Base-by-base conservation (phyloP, 2,888 invertebrate species). In the Gibbula magus region DNA sequence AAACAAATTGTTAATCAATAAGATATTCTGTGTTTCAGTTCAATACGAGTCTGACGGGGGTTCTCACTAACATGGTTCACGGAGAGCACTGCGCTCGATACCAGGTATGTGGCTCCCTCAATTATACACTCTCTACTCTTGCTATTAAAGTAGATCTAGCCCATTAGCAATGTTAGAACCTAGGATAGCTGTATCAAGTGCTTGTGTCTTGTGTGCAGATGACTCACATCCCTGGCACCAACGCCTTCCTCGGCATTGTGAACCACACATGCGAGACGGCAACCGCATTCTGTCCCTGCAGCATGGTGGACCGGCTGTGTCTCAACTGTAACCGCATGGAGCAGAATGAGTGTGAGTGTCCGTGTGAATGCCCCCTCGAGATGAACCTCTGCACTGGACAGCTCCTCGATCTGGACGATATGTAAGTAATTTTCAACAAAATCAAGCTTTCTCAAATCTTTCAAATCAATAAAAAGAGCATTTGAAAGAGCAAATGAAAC, bases 241-340 rank as follows among this genome's bases (percentile, higher is more conserved):
- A 98, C 93, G 94, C 96, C 7, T 97, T 98, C 91, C 94, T 98
- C 39, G 97, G 96, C 0, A 94, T 98, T 29, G 96, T 98, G 16
- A 97, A 98, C 91, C 96, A 97, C 52, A 96, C 96, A 0, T 97
- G 97, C 91, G 96, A 96, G 90, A 95, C 95, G 2, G 91, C 91
- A 77, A 95, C 96, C 4, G 95, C 95, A 1, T 98, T 98, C 93
- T 98, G 98, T 91, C 98, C 98, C 0, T 98, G 98, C 92, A 97
- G 97, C 90, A 96, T 96, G 93, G 96, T 95, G 79, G 96, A 97
- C 92, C 95, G 97, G 2, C 94, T 96, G 2, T 98, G 98, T 91
- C 94, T 98, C 35, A 98, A 98, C 92, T 98, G 98, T 92, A 96
- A 97, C 91, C 95, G 97, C 75, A 97, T 98, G 96, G 98, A 98